Evolutionary conservation across 2,888 invertebrate species (phyloP).

Genomic region (Caenorhabditis afra): DNA sequence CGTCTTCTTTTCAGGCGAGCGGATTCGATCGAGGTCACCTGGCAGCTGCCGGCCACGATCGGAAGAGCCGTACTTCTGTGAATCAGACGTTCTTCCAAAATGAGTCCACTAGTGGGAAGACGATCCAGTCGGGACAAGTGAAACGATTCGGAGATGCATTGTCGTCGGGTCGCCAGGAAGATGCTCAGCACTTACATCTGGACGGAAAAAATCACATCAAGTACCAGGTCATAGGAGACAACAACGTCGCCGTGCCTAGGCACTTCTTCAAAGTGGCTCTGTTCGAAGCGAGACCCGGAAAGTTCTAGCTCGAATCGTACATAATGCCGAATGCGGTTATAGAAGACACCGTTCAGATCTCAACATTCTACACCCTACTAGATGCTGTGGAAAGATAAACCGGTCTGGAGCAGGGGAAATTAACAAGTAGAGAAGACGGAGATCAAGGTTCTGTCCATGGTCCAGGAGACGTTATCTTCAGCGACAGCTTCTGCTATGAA

Average conservation of each 20-base stretch:
- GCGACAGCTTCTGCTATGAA: conserved; percentile 91
- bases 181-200: conserved; percentile 89
- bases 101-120: conserved; percentile 95
- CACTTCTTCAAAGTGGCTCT: conserved; percentile 93
- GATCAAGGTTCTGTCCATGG: conserved; percentile 63
- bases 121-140: conserved; percentile 94
- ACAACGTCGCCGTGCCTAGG: conserved; percentile 96
- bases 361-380: conserved; percentile 87
- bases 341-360: conserved; percentile 87
- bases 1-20: conserved; percentile 84
- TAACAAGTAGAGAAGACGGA: conserved; percentile 63
- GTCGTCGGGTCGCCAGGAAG: conserved; percentile 83
- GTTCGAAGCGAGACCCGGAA: conserved; percentile 81
- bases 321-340: conserved; percentile 93
- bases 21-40: conserved; percentile 97
- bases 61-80: conserved; percentile 87
- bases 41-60: conserved; percentile 97
- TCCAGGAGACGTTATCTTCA: conserved; percentile 62
- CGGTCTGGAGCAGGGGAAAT: conserved; percentile 84
- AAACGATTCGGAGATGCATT: conserved; percentile 90
- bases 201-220: conserved; percentile 93
- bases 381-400: conserved; percentile 93
- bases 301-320: conserved; percentile 92
- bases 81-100: conserved; percentile 95
- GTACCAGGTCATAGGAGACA: conserved; percentile 84